A percentile compares a stretch with the other conserved stretches of the same genome.
Evolutionary conservation across 1,140 invertebrate species (phyloP).

Genomic region (Penaeus vannamei): DNA sequence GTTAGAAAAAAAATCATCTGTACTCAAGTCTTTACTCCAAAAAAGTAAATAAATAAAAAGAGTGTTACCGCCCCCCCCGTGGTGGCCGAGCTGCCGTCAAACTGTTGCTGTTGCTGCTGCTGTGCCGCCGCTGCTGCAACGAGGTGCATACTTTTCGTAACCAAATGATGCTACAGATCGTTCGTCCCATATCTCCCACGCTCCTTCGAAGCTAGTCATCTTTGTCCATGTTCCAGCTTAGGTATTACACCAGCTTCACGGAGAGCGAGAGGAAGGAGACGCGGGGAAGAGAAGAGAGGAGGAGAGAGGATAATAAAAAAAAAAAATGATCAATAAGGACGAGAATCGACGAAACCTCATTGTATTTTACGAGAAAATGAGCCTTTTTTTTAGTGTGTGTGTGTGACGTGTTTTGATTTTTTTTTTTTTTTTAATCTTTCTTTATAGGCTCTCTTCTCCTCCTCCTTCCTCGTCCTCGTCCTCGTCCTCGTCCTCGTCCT

Average conservation of each 20-base stretch:
- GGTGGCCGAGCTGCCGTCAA: not conserved
- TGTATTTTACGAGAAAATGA: too few species aligned
- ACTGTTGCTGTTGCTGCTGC: not conserved
- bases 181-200: slow-evolving; percentile 42
- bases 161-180: slow-evolving; percentile 38
- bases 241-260: slow-evolving; percentile 42
- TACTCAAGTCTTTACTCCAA: not conserved
- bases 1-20: not conserved
- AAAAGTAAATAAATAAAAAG: not conserved
- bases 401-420: too few species aligned
- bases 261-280: not conserved
- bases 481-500: too few species aligned
- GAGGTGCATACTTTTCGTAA: slow-evolving; percentile 25
- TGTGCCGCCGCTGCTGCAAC: slow-evolving; percentile 8
- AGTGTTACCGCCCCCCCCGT: not conserved
- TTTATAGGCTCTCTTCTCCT: too few species aligned
- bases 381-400: too few species aligned
- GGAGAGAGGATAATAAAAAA: too few species aligned
- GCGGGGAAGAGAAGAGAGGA: too few species aligned
- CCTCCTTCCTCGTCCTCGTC: too few species aligned
- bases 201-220: slow-evolving; percentile 54
- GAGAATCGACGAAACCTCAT: too few species aligned
- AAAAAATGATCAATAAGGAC: too few species aligned
- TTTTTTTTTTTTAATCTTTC: too few species aligned
- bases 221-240: slow-evolving; percentile 42